Base-by-base conservation (phyloP, 2,797 vertebrate species). In the Crocodylus rhombifer region DNA sequence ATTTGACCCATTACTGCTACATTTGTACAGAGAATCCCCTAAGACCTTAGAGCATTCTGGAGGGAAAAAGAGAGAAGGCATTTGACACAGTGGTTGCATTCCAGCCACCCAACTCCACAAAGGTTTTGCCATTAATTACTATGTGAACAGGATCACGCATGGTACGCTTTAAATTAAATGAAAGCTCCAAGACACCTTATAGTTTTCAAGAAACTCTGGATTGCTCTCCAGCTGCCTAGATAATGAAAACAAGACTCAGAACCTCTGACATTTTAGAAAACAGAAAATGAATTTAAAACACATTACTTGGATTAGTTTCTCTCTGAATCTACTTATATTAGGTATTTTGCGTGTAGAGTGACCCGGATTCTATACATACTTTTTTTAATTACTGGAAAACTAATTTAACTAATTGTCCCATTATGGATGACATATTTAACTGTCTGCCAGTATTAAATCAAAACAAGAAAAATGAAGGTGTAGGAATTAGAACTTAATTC, bases 341-440 rank as follows among this genome's bases (percentile, higher is more conserved):
- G 60, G 17, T 91, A 79, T 95, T 95, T 96, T 89, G 58, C 67
- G 93, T 83, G 85, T 79, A 96, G 85, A 90, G 74, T 75, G 87
- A 96, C 57, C 77, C 81, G 86, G 87, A 96, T 97, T 93, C 92
- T 92, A 91, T 89, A 79, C 79, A 71, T 91, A 51, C 91, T 91
- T 60, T 78, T 92, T 95, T 95, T 96, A 96, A 95, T 96, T 96
- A 94, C 81, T 91, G 95, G 88, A 94, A 96, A 96, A 95, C 89
- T 51, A 30, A 56, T 96, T 86, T 36, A 89, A 91, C 81, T 88
- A 96, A 67, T 93, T 95, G 83, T 92, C 77, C 77, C 0, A 2
- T 91, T 96, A 91, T 58, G 8, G 77, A 91, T 80, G 91, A 92
- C 83, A 77, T 92, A 95, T 91, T 96, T 96, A 89, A 89, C 93